These are phyloP conservation scores for Helicoverpa armigera DNA, from an alignment of 1,140 invertebrate species.

Conservation along the genomic window DNA sequence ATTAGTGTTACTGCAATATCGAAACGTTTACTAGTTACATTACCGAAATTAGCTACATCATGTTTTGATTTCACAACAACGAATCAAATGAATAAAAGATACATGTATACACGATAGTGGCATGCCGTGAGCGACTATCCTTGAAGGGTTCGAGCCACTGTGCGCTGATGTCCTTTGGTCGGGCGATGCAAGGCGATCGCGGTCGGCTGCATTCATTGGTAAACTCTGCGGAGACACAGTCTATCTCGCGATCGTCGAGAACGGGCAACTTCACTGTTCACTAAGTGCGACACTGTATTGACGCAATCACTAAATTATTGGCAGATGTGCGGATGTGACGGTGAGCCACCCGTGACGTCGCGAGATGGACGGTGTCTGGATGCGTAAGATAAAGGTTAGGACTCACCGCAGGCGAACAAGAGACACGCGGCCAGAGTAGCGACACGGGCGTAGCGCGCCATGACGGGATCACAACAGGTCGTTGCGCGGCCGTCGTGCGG, in stretches of 20 bases:
- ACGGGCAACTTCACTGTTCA: slow-evolving; percentile 82
- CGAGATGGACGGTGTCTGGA: slow-evolving; percentile 79
- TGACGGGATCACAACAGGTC: slow-evolving; percentile 88
- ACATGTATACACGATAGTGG: slow-evolving; percentile 69
- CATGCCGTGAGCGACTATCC: slow-evolving; percentile 70
- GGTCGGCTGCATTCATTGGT: slow-evolving; percentile 72
- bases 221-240: slow-evolving; percentile 71
- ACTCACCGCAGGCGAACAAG: slow-evolving; percentile 86
- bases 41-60: slow-evolving; percentile 43
- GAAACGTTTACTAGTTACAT: slow-evolving; percentile 55
- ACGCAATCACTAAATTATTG: slow-evolving; percentile 75
- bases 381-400: slow-evolving; percentile 83
- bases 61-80: slow-evolving; percentile 63
- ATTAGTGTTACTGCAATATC: slow-evolving; percentile 59
- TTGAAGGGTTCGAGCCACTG: slow-evolving; percentile 73
- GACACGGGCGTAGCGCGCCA: slow-evolving; percentile 87
- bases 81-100: slow-evolving; percentile 58
- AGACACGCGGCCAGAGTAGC: slow-evolving; percentile 86
- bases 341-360: slow-evolving; percentile 75
- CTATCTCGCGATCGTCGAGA: slow-evolving; percentile 74
- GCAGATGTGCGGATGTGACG: slow-evolving; percentile 69
- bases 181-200: slow-evolving; percentile 76
- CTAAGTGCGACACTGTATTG: slow-evolving; percentile 74
- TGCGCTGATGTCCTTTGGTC: slow-evolving; percentile 76
- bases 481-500: slow-evolving; percentile 83